These are phyloP conservation scores for Copidosoma floridanum DNA, from an alignment of 1,140 invertebrate species.

Conservation along the genomic window DNA sequence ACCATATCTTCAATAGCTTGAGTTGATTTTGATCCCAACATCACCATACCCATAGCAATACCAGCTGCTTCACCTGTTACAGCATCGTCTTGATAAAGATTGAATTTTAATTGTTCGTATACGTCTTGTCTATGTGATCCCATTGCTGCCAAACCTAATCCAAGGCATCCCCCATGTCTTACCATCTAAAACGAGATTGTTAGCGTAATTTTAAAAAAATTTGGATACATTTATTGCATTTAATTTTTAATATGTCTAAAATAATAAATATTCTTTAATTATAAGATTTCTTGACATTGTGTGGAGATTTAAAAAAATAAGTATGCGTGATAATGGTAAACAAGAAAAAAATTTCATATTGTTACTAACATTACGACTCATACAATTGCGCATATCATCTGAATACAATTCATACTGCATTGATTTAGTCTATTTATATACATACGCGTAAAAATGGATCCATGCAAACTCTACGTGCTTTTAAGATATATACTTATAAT, in stretches of 20 bases:
- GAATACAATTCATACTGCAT: no score
- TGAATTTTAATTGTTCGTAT: constrained; percentile 95
- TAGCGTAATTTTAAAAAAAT: neutral
- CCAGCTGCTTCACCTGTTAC: constrained; percentile 98
- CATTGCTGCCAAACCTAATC: constrained; percentile 95
- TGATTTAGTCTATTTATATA: no score
- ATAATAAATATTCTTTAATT: neutral
- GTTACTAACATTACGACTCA: no score
- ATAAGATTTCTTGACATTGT: no score
- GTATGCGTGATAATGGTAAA: no score
- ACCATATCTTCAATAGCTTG: constrained; percentile 95
- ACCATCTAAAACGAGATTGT: constrained; percentile 65
- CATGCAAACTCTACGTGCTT: no score
- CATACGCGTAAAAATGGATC: no score
- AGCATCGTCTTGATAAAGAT: constrained; percentile 98
- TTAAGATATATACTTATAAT: no score
- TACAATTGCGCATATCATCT: no score
- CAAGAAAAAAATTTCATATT: no score
- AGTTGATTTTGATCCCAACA: constrained; percentile 90
- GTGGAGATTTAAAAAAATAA: no score
- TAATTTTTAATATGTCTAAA: neutral
- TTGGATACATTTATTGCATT: neutral
- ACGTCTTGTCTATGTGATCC: constrained; percentile 92
- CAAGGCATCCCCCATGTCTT: constrained; percentile 94
- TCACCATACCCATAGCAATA: constrained; percentile 97